Evolutionary conservation across 2,113 vertebrate species (phyloP).

Genomic region (Irena cyanogastra): DNA sequence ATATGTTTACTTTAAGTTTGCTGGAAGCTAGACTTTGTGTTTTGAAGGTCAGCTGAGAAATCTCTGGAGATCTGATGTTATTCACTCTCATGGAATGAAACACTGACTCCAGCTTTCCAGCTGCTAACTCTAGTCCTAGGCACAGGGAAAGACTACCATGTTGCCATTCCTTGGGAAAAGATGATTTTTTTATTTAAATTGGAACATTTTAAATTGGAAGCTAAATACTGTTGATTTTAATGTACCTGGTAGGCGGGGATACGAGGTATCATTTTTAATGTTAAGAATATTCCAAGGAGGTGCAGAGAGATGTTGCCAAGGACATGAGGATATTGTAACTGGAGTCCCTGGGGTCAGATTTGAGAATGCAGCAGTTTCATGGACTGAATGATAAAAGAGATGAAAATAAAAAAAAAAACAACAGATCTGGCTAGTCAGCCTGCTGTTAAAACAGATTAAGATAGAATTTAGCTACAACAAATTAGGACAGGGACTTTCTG

Average conservation of each 20-base stretch:
- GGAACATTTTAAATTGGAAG: neutral
- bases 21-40: slow-evolving; percentile 61
- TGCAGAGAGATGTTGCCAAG: neutral
- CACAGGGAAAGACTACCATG: neutral
- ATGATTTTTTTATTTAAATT: neutral
- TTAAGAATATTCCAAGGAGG: neutral
- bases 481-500: neutral
- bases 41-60: slow-evolving; percentile 62
- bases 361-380: neutral
- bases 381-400: neutral
- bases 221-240: neutral
- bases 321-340: neutral
- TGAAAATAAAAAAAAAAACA: neutral
- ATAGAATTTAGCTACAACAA: neutral
- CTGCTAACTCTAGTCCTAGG: neutral
- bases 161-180: slow-evolving; percentile 21
- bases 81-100: slow-evolving; percentile 66
- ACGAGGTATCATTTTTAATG: neutral
- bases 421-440: neutral
- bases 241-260: neutral
- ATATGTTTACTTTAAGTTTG: slow-evolving; percentile 56
- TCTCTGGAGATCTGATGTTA: slow-evolving; percentile 58
- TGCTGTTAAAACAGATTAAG: neutral
- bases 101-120: slow-evolving; percentile 60
- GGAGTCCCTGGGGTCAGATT: neutral